These are phyloP conservation scores for Zonotrichia albicollis DNA, from an alignment of 2,797 vertebrate genomes.

Conservation along the genomic window DNA sequence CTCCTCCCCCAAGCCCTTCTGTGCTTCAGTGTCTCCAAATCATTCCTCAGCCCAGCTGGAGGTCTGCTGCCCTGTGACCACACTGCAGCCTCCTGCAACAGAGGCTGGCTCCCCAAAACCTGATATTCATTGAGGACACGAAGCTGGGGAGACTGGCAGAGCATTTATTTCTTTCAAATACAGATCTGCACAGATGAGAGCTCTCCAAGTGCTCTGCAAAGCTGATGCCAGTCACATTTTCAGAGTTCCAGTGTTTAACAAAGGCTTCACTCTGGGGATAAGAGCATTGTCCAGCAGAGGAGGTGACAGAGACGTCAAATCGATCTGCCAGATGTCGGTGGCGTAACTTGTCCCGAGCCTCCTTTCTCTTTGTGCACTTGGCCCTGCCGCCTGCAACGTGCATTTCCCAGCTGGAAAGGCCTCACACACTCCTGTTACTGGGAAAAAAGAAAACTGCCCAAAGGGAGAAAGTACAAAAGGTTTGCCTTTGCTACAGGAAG, in stretches of 20 bases:
- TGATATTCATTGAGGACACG: neutral
- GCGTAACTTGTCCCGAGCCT: neutral
- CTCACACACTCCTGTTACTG: constrained; percentile 20
- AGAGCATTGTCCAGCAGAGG: constrained; percentile 47
- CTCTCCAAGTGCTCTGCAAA: neutral
- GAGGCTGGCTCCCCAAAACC: neutral
- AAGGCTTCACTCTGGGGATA: constrained; percentile 52
- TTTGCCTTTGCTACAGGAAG: constrained; percentile 59
- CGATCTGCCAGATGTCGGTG: constrained; percentile 61
- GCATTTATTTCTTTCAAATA: neutral
- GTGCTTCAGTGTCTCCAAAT: neutral
- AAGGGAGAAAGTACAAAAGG: constrained; percentile 65
- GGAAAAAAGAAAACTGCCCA: constrained; percentile 49
- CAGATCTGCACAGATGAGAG: neutral
- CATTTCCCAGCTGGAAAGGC: constrained; percentile 56
- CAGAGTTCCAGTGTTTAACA: constrained; percentile 15
- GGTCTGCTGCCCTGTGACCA: neutral
- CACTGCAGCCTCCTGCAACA: neutral
- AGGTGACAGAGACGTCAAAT: constrained; percentile 46
- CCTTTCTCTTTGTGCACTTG: constrained; percentile 31
- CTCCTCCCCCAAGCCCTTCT: neutral
- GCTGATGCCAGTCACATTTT: constrained; percentile 31
- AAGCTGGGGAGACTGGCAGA: neutral
- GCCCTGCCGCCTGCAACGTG: constrained; percentile 11
- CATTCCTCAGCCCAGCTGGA: neutral